These are phyloP conservation scores for Takifugu flavidus DNA, from an alignment of 2,113 vertebrate genomes.

Conservation along the genomic window DNA sequence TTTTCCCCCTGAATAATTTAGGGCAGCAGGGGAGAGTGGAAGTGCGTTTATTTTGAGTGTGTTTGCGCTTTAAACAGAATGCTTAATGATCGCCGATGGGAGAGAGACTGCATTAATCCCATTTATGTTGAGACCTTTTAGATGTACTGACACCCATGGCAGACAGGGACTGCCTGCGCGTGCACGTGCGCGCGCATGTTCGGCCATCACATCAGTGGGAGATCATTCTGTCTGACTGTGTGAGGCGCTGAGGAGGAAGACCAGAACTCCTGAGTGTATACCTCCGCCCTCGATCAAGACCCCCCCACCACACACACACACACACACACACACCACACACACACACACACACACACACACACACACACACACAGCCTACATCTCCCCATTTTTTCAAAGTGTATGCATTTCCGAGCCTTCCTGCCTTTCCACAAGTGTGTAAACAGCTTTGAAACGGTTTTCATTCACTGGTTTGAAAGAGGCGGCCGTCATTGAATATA, in stretches of 20 bases:
- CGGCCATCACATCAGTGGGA: constrained; percentile 44
- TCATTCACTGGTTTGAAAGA: constrained; percentile 46
- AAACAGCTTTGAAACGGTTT: constrained; percentile 59
- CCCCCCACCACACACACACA: constrained; percentile 7
- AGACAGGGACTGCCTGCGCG: constrained; percentile 48
- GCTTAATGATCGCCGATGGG: constrained; percentile 78
- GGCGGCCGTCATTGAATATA: constrained; percentile 44
- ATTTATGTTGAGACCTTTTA: constrained; percentile 79
- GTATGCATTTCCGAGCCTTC: constrained; percentile 50
- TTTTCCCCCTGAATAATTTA: constrained; percentile 77
- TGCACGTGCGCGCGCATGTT: constrained; percentile 49
- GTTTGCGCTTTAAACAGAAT: constrained; percentile 79
- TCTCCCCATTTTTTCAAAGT: constrained; percentile 40
- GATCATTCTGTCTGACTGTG: constrained; percentile 32
- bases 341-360: no score
- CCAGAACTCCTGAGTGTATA: constrained; percentile 55
- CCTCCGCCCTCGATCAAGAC: constrained; percentile 60
- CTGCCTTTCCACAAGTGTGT: constrained; percentile 58
- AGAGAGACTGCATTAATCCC: constrained; percentile 77
- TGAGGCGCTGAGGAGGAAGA: constrained; percentile 6
- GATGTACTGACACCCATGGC: constrained; percentile 74
- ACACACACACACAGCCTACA: no score
- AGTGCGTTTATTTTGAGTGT: constrained; percentile 77
- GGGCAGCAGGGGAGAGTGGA: constrained; percentile 67
- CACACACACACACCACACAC: no score